Percentiles rank a stretch among this genome's conserved stretches.
Conservation (phyloP, 2,797 vertebrate genomes). For the Sphenodon punctatus region DNA sequence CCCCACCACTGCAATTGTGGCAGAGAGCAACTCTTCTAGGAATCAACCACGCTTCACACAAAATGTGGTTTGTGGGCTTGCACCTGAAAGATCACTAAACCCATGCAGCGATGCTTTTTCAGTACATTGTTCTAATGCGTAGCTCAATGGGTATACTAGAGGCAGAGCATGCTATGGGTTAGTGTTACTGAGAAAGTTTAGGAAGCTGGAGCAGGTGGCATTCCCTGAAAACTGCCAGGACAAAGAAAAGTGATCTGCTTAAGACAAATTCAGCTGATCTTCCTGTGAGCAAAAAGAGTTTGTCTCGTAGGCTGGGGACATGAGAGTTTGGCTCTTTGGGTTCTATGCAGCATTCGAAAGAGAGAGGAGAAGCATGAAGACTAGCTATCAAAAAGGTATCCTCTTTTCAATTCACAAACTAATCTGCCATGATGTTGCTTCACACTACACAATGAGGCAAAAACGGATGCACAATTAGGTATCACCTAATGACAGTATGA, state of each 20-base stretch:
- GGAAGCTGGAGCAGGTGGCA: background rate
- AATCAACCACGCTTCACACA: too few species aligned
- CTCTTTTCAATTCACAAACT: constrained; percentile 39
- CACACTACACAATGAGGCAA: constrained; percentile 60
- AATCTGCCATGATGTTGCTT: constrained; percentile 60
- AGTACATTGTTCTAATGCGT: background rate
- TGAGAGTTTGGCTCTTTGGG: background rate
- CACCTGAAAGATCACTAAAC: too few species aligned
- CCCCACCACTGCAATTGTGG: too few species aligned
- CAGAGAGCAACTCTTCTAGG: too few species aligned
- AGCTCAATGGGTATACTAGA: background rate
- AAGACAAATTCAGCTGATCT: constrained; percentile 27
- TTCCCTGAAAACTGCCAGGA: constrained; percentile 2
- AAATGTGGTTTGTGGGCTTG: too few species aligned
- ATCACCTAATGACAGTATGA: constrained; percentile 56
- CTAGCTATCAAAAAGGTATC: constrained; percentile 57
- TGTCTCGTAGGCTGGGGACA: background rate
- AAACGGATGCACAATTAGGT: constrained; percentile 68
- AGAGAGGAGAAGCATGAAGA: constrained; percentile 4
- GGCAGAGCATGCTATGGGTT: background rate
- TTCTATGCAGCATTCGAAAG: constrained; percentile 15
- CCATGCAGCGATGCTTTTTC: too few species aligned
- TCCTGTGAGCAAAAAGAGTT: constrained; percentile 23
- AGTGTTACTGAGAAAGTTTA: background rate
- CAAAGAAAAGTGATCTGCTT: constrained; percentile 37